Percentiles rank a stretch among this genome's conserved stretches.
These are phyloP conservation scores for Nephotettix cincticeps DNA, from an alignment of 1,140 invertebrate genomes.

Conservation along the genomic window DNA sequence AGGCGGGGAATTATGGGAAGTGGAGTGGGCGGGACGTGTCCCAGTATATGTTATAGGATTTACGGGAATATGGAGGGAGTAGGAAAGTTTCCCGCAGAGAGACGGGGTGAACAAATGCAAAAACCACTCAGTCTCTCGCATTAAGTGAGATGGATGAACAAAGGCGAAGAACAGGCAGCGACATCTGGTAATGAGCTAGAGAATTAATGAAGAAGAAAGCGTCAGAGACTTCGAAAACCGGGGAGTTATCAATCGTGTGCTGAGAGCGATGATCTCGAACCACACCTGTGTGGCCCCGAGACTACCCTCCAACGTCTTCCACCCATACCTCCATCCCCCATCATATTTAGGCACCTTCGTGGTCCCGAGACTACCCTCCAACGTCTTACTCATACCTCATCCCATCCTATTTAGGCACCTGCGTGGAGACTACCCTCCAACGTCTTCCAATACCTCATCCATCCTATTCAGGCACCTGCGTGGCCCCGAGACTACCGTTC, in stretches of 20 bases:
- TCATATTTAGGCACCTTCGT: too few species aligned
- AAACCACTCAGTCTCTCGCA: conserved; percentile 7
- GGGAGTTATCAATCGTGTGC: conserved; percentile 7
- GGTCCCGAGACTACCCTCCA: too few species aligned
- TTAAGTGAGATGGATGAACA: conserved; percentile 20
- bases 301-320: too few species aligned
- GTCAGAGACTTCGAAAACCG: not conserved
- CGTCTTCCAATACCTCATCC: too few species aligned
- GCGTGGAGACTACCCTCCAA: too few species aligned
- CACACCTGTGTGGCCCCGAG: not conserved
- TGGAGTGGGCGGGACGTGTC: conserved; percentile 5
- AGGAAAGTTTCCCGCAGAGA: conserved; percentile 5
- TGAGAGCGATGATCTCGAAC: conserved; percentile 2
- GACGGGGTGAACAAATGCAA: conserved; percentile 10
- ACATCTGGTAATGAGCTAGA: conserved; percentile 18
- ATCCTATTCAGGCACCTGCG: too few species aligned
- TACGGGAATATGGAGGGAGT: not conserved
- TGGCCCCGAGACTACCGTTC: too few species aligned
- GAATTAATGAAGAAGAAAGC: conserved; percentile 22
- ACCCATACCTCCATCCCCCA: too few species aligned
- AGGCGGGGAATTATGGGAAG: conserved; percentile 15
- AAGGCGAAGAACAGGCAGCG: conserved; percentile 3
- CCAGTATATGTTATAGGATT: conserved; percentile 15
- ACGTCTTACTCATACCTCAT: too few species aligned
- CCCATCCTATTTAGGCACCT: too few species aligned